Conservation (phyloP, 2,113 vertebrate species). For the Ardeotis arabs region DNA sequence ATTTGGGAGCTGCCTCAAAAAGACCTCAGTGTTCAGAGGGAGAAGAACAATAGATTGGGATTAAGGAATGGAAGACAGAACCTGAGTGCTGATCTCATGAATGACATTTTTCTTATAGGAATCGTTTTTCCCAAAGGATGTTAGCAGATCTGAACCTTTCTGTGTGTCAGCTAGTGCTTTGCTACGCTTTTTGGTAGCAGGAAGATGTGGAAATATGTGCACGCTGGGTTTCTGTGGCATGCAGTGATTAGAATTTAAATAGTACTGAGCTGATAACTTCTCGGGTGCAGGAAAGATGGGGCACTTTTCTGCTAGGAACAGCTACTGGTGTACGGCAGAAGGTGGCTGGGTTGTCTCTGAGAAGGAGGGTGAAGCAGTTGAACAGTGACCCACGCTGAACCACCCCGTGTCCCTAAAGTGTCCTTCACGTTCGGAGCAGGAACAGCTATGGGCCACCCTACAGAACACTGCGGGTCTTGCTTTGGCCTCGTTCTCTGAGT, state of each 20-base stretch:
- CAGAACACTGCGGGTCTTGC: neutral
- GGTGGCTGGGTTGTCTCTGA: neutral
- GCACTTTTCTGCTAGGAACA: neutral
- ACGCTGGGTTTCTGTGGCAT: neutral
- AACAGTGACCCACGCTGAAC: neutral
- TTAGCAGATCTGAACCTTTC: constrained; percentile 47
- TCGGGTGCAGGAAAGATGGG: neutral
- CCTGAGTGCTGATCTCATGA: constrained; percentile 34
- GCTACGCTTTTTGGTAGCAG: neutral
- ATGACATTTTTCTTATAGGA: constrained; percentile 41
- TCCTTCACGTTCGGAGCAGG: neutral
- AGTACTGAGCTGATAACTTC: neutral
- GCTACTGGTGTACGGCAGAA: neutral
- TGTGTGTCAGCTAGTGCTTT: constrained; percentile 28
- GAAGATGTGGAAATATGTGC: neutral
- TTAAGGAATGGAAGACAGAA: constrained; percentile 43
- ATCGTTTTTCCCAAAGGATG: neutral
- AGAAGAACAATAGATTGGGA: constrained; percentile 55
- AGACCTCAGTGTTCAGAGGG: constrained; percentile 41
- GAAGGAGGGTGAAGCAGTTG: neutral
- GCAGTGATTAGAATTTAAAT: neutral
- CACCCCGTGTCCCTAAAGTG: neutral
- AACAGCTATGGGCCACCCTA: neutral
- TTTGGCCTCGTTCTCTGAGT: neutral
- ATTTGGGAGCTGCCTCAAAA: constrained; percentile 64